Evolutionary conservation across 2,113 vertebrate genomes (phyloP), one percentile per base, ranked within the genome.

Genomic region (Harpagus bidentatus): DNA sequence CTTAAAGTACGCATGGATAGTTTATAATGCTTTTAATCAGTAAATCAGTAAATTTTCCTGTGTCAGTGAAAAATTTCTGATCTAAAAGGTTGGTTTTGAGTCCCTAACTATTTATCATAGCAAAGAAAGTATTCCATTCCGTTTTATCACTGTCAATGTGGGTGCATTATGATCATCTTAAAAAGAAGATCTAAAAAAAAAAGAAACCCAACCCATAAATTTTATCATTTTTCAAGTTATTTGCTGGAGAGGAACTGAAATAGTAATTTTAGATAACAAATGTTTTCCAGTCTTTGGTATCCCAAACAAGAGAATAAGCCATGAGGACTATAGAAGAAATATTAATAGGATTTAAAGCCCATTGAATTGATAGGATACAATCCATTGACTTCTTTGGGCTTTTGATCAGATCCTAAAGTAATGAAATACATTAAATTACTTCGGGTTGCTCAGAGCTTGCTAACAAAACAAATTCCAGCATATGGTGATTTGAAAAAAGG

Each of bases 131-230:
- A 90, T 92, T 94, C 50, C 13, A 67, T 83, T 94, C 50, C 9
- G 43, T 92, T 96, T 95, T 74, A 90, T 92, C 90, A 94, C 31
- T 94, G 79, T 92, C 92, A 90, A 11, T 67, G 38, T 52, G 71
- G 6, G 71, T 71, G 70, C 90, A 92, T 71, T 83, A 83, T 58
- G 50, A 66, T 78, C 38, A 82, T 56, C 40, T 62, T 50, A 78
- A 81, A 93, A 94, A 59, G 13, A 76, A 65, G 55, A 80, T 74
- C 38, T 53, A 63, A 67, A 93, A 84, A 45, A 40, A 25, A 53
- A 63, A 40, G 8, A 80, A 90, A 55, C 3, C 1, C 2, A 81
- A 70, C 22, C 34, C 19, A 92, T 87, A 81, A 29, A 81, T 86
- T 56, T 88, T 89, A 91, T 90, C 67, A 62, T 80, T 69, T 89